phyloP scores from a whole-genome alignment of 1,140 invertebrate species.

The Drosophila obscura region DNA sequence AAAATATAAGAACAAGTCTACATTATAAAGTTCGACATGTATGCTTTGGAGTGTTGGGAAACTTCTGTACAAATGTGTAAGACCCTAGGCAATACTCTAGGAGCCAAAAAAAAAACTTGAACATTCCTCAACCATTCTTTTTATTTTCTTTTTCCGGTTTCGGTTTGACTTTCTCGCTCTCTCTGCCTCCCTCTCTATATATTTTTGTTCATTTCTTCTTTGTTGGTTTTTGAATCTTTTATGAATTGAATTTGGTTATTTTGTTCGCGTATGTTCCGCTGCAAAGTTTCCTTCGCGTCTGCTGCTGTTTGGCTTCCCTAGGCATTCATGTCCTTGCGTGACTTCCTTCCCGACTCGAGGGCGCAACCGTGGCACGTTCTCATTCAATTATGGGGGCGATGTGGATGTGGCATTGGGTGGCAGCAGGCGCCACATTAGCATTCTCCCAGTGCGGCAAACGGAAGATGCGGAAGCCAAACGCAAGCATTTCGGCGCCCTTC shows the following conservation, averaged over 20 bases:
- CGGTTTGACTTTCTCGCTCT: conserved; percentile 17
- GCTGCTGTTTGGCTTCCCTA: conserved; percentile 17
- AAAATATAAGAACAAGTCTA: no score
- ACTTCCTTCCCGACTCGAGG: conserved; percentile 21
- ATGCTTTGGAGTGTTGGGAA: no score
- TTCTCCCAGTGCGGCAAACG: conserved; percentile 61
- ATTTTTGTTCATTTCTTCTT: conserved; percentile 27
- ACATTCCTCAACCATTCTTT: not conserved
- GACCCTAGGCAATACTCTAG: no score
- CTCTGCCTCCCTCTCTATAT: conserved; percentile 12
- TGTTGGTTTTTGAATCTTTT: conserved; percentile 79
- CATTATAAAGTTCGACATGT: no score
- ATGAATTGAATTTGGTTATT: conserved; percentile 82
- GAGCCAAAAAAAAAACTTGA: no score
- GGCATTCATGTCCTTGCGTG: conserved; percentile 46
- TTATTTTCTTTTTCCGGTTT: conserved; percentile 38
- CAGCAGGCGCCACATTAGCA: conserved; percentile 69
- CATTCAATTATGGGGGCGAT: conserved; percentile 71
- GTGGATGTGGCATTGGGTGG: conserved; percentile 26
- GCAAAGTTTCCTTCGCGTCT: conserved; percentile 51
- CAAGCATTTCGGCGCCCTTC: conserved; percentile 71
- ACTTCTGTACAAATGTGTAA: no score
- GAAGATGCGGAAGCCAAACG: conserved; percentile 54
- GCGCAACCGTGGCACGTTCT: conserved; percentile 63
- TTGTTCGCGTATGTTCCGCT: conserved; percentile 77